These are phyloP conservation scores for Holcopasites calliopsidis DNA, from an alignment of 1,140 invertebrate genomes.

Conservation along the genomic window DNA sequence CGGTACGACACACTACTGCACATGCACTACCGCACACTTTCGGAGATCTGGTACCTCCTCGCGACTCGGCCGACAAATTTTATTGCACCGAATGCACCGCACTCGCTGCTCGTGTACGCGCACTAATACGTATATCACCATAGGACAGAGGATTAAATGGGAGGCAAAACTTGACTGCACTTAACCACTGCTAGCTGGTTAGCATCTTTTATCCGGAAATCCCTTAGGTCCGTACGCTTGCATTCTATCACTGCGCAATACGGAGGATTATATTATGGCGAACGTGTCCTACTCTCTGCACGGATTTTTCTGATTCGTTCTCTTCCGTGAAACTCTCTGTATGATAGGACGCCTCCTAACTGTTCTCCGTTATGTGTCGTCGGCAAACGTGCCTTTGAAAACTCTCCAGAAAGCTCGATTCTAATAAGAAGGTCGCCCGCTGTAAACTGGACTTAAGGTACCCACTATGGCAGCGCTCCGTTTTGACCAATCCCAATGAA, in stretches of 20 bases:
- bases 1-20: constrained; percentile 1
- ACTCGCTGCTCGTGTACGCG: constrained; percentile 38
- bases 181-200: constrained; percentile 20
- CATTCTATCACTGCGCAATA: constrained; percentile 39
- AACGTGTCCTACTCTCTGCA: constrained; percentile 8
- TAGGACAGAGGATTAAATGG: constrained; percentile 1
- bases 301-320: constrained; percentile 42
- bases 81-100: constrained; percentile 32
- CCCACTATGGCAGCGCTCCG: too few species aligned
- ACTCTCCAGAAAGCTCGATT: neutral
- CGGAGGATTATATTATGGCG: neutral
- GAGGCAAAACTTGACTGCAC: constrained; percentile 4
- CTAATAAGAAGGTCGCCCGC: too few species aligned
- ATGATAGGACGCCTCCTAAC: constrained; percentile 41
- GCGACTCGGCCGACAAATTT: constrained; percentile 20
- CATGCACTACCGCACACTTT: neutral
- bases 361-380: constrained; percentile 19
- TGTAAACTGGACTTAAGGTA: neutral
- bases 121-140: constrained; percentile 18
- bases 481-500: neutral
- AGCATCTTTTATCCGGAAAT: constrained; percentile 21
- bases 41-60: neutral
- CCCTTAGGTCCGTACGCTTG: constrained; percentile 10
- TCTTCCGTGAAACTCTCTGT: neutral
- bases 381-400: constrained; percentile 13